Evolutionary conservation across 1,140 invertebrate species (phyloP), one percentile per base, ranked within the genome.

Genomic region (Colletes latitarsis): DNA sequence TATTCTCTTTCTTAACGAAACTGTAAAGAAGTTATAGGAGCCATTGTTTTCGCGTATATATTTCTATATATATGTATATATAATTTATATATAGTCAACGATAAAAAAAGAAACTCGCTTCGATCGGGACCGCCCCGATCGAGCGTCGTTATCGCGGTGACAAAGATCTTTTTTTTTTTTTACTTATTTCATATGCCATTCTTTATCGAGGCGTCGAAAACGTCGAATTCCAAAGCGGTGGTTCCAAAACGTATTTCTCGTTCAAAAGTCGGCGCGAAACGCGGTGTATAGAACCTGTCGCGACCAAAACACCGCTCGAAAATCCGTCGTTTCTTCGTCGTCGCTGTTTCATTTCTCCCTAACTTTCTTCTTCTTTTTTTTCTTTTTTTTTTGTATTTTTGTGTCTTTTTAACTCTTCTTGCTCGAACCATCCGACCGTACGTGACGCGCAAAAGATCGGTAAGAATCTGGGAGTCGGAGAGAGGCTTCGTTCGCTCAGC

Each of bases 1-100:
- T 19, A 21, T 49, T 53, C 49, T 63, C 17, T 71, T 21, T 41
- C 53, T 69, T 46, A 70, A 82, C 55, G 74, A 82, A 85, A 74
- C 53, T 67, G 74, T 82, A 70, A 76, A 81, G 82, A 82, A 81
- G 68, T 70, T 84, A 84, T 77, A 84, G 82, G 78, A 84, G 78
- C 67, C 73, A 84, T 74, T 77, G 62, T 77, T 58, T 19, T 82
- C 63, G 55, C 62, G 10, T 71, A 69, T 77, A 60, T 62, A 64
- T 64, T 53, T 63, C 30, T 79, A 43, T 68, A 57, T 68, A 63
- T 53, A 49, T 57, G 57, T 75, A 71, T 19, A n/a, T 74, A 49
- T 72, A 46, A 81, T 77, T 72, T 85, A 74, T 77, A 60, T 84
- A 77, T 77, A 85, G 75, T 84, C 72, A 75, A 84, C 78, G 83